Evolutionary conservation across 2,888 invertebrate species (phyloP).

Genomic region (Acanthosepion esculentum): DNA sequence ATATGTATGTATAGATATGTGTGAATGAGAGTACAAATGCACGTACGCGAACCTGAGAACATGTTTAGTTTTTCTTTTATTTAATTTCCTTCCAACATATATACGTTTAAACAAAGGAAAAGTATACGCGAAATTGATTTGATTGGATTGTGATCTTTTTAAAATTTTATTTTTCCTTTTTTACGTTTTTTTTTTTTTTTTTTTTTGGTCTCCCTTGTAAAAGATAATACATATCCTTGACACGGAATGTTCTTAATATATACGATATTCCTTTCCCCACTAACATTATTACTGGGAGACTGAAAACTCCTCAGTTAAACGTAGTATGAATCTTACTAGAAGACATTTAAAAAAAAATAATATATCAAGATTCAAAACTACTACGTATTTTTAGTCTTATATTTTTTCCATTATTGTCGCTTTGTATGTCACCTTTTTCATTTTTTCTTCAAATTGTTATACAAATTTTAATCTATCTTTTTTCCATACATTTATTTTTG

Average conservation of each 20-base stretch:
- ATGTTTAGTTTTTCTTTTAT: neutral
- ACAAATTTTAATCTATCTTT: conserved; percentile 12
- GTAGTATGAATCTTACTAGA: neutral
- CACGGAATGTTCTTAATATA: neutral
- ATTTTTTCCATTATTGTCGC: neutral
- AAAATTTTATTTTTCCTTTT: neutral
- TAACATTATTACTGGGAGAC: neutral
- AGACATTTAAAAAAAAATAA: neutral
- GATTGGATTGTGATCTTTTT: neutral
- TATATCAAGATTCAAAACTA: neutral
- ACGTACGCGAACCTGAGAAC: neutral
- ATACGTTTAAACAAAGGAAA: neutral
- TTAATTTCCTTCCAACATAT: neutral
- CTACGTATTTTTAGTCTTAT: neutral
- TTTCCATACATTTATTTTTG: conserved; percentile 8
- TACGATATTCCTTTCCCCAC: conserved; percentile 13
- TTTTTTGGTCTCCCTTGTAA: neutral
- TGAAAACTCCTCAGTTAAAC: neutral
- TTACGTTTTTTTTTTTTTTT: neutral
- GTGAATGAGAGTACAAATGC: neutral
- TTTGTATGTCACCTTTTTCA: neutral
- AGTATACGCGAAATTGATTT: neutral
- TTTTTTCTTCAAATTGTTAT: conserved; percentile 33
- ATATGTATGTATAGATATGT: neutral
- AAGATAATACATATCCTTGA: neutral